Base-by-base conservation (phyloP, 2,113 vertebrate species). In the Siphamia tubifer region DNA sequence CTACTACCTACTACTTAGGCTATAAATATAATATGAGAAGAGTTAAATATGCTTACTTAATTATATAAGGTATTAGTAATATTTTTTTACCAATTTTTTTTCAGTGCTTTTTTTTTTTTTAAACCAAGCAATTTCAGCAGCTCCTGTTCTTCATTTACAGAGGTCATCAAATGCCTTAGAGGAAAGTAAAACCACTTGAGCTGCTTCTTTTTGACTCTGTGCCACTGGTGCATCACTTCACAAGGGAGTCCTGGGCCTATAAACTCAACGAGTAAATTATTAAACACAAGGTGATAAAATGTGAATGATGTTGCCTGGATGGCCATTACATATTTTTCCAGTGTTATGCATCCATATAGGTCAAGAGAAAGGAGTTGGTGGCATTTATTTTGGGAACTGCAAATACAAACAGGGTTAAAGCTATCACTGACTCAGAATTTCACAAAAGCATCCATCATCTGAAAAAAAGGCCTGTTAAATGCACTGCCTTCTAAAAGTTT, bases 241-340 rank as follows among this genome's bases (percentile, higher is more conserved):
- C 13, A 38, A 63, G 66, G 52, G 20, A 68, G 30, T 54, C 38
- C 40, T 30, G 25, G 47, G 70, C 40, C 64, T 54, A 74, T 82
- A 83, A 84, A 74, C 32, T 68, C 47, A 48, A 9, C 60, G 57
- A 42, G 57, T 90, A 27, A 85, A 87, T 85, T 84, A 90, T 89
- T 85, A 45, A 89, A 38, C n/a, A 38, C 27, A 8, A 40, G 30
- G 68, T 74, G 81, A 61, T 89, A 79, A 85, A 87, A 90, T 80
- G 67, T 77, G 82, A 84, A 81, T 80, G 69, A 43, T 47, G 63
- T 82, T 76, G 74, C 36, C 57, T n/a, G 31, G 40, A 51, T 74
- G 73, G 58, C 53, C 58, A 61, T 79, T 69, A 73, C 49, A 58
- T 40, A 36, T 65, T 68, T 77, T 76, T 81, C 68, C 55, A 65